Percentiles rank a stretch among this genome's conserved stretches.
Conservation (phyloP, 1,140 invertebrate species). For the Euura saliciscinereae region DNA sequence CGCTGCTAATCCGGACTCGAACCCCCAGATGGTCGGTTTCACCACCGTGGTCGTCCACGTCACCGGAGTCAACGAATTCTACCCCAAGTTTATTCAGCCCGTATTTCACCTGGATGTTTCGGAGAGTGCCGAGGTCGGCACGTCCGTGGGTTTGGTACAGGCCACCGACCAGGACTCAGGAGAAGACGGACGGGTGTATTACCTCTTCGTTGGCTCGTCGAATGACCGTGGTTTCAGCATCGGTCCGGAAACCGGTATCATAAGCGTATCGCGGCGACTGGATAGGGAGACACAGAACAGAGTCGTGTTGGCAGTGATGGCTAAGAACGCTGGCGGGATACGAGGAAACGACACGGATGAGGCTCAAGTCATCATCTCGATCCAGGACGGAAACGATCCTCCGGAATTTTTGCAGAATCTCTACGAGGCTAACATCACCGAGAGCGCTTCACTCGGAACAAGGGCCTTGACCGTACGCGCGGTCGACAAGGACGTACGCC, state of each 20-base stretch:
- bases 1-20: slow-evolving; percentile 86
- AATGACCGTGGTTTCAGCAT: slow-evolving; percentile 92
- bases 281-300: slow-evolving; percentile 91
- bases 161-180: slow-evolving; percentile 92
- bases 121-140: slow-evolving; percentile 88
- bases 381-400: slow-evolving; percentile 95
- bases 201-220: slow-evolving; percentile 90
- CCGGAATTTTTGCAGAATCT: slow-evolving; percentile 82
- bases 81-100: slow-evolving; percentile 88
- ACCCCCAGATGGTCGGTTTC: slow-evolving; percentile 71
- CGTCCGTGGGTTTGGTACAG: slow-evolving; percentile 83
- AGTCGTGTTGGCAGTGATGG: slow-evolving; percentile 89
- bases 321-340: slow-evolving; percentile 93
- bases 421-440: slow-evolving; percentile 80
- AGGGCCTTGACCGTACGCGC: slow-evolving; percentile 82
- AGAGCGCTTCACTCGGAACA: slow-evolving; percentile 75
- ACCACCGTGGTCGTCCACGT: slow-evolving; percentile 79
- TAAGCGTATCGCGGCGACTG: slow-evolving; percentile 80
- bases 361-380: slow-evolving; percentile 89
- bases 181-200: slow-evolving; percentile 90
- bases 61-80: slow-evolving; percentile 91
- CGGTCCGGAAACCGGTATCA: slow-evolving; percentile 81
- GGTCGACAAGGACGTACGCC: slow-evolving; percentile 87
- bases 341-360: slow-evolving; percentile 94
- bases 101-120: slow-evolving; percentile 94